Evolutionary conservation across 2,888 invertebrate species (phyloP), one percentile per base, ranked within the genome.

Genomic region (Lithophane leautieri): DNA sequence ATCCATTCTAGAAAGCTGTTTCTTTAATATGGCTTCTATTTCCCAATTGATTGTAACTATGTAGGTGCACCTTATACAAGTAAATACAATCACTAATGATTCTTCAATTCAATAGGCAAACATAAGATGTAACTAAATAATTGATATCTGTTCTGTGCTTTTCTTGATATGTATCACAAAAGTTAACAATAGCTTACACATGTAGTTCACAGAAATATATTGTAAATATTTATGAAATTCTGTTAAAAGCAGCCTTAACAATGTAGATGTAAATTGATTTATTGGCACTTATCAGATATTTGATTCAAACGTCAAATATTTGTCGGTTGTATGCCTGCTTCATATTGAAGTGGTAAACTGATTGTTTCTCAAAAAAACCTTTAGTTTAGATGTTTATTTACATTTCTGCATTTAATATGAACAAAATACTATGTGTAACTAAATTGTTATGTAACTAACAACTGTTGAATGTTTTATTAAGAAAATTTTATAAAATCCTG

Each of bases 141-240:
- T 73, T 66, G 22, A 56, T 72, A 63, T 70, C 56, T 68, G 40
- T 79, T 82, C 54, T 72, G 71, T 66, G 58, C 44, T 67, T 61
- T 65, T 71, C 56, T 16, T 65, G 56, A 47, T 50, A 63, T 54
- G 34, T 76, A 54, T 70, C 75, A 80, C 54, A 73, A 72, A 79
- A 63, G 42, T 73, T 73, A 73, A 76, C 62, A 79, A 74, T 79
- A 81, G 73, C 73, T 58, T 67, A 81, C 72, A 82, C 68, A 71
- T 73, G 61, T 68, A 85, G 84, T 87, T 89, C 83, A 83, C 86
- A 65, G 86, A 89, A 88, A 87, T 87, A 87, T 89, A 86, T 83
- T 81, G 83, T 83, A 83, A 85, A 86, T 87, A 82, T 70, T 76
- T 77, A 79, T 73, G 14, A 58, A 85, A 69, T 62, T 61, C 58